Conservation (phyloP, 2,888 invertebrate genomes). For the Microdon myrmicae region DNA sequence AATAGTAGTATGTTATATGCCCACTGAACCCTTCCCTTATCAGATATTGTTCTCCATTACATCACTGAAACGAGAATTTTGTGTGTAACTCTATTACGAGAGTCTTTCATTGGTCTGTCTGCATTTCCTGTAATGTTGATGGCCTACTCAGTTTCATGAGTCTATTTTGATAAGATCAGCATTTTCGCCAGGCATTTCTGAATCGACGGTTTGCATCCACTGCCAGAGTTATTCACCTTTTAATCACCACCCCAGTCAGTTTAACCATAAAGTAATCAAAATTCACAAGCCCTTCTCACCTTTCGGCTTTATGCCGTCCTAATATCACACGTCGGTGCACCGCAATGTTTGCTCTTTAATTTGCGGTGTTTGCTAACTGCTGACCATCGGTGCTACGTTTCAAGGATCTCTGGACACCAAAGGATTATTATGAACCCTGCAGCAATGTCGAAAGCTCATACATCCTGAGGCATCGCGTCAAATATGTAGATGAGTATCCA, state of each 20-base stretch:
- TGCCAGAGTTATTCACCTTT: slow-evolving; percentile 3
- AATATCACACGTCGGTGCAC: slow-evolving; percentile 47
- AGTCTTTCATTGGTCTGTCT: background rate
- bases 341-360: slow-evolving; percentile 49
- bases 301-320: slow-evolving; percentile 39
- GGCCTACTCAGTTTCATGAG: slow-evolving; percentile 28
- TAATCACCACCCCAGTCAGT: background rate
- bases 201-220: background rate
- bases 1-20: too few species aligned
- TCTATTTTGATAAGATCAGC: slow-evolving; percentile 45
- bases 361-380: slow-evolving; percentile 40
- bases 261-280: slow-evolving; percentile 20
- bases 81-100: too few species aligned
- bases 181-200: slow-evolving; percentile 14
- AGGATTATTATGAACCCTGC: slow-evolving; percentile 37
- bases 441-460: slow-evolving; percentile 1
- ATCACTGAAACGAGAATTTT: too few species aligned
- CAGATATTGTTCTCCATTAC: too few species aligned
- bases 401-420: slow-evolving; percentile 22
- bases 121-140: background rate
- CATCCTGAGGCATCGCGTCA: slow-evolving; percentile 2
- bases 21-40: too few species aligned
- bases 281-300: slow-evolving; percentile 27
- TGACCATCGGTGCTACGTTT: slow-evolving; percentile 26
- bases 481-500: slow-evolving; percentile 34